These are phyloP conservation scores for Trichoplusia ni DNA, from an alignment of 1,140 invertebrate genomes.

Conservation along the genomic window DNA sequence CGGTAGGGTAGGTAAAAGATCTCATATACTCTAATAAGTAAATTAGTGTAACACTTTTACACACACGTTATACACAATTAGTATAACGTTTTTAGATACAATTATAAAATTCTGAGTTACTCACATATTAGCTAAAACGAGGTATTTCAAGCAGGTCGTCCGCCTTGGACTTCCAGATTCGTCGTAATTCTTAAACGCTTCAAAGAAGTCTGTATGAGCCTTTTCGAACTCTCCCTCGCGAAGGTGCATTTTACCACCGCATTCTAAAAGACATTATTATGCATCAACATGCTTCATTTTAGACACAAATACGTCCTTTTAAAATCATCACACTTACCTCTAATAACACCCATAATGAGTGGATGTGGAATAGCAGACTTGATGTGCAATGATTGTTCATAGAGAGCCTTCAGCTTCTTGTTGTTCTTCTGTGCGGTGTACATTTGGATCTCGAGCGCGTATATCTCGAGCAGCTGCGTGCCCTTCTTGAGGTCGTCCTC, in stretches of 20 bases:
- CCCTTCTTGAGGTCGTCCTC: slow-evolving; percentile 99
- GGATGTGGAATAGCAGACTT: slow-evolving; percentile 99
- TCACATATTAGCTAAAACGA: slow-evolving; percentile 98
- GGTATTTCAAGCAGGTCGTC: slow-evolving; percentile 99
- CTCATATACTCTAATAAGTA: no score
- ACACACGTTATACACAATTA: background rate
- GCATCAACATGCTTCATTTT: no score
- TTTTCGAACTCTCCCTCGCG: slow-evolving; percentile 99
- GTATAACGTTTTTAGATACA: background rate
- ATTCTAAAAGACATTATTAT: slow-evolving; percentile 87
- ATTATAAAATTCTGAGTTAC: slow-evolving; percentile 29
- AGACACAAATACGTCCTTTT: no score
- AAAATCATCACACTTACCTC: slow-evolving; percentile 87
- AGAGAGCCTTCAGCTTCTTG: slow-evolving; percentile 98
- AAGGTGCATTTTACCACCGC: slow-evolving; percentile 99
- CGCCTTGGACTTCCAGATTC: slow-evolving; percentile 98
- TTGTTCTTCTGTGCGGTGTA: slow-evolving; percentile 99
- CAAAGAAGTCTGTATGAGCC: slow-evolving; percentile 99
- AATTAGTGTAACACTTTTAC: no score
- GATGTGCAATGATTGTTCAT: slow-evolving; percentile 99
- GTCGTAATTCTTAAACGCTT: slow-evolving; percentile 99
- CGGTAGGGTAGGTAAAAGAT: no score
- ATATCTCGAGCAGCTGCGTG: slow-evolving; percentile 98
- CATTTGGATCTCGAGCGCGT: slow-evolving; percentile 99
- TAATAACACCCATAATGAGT: slow-evolving; percentile 99